These are phyloP conservation scores for Pogonophryne albipinna DNA, from an alignment of 2,797 vertebrate species.

Conservation along the genomic window DNA sequence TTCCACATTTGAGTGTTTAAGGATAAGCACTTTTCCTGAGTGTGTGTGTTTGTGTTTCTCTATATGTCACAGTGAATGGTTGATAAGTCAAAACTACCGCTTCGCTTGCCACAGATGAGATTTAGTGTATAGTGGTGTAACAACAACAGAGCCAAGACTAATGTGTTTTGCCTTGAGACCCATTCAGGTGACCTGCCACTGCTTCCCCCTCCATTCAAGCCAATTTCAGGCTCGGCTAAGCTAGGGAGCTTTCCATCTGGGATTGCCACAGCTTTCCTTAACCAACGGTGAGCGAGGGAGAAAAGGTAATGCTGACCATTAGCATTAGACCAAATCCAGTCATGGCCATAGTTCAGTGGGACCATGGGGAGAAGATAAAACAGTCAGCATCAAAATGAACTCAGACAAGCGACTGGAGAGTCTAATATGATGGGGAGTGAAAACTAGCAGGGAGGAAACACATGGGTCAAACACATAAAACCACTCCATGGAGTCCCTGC, in stretches of 20 bases:
- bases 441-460: neutral
- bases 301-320: slow-evolving; percentile 51
- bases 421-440: slow-evolving; percentile 5
- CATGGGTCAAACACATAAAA: slow-evolving; percentile 4
- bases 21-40: neutral
- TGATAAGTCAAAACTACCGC: slow-evolving; percentile 64
- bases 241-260: slow-evolving; percentile 51
- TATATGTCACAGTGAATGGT: slow-evolving; percentile 55
- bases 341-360: slow-evolving; percentile 25
- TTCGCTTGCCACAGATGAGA: slow-evolving; percentile 64
- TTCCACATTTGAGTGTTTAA: neutral
- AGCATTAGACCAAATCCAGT: slow-evolving; percentile 40
- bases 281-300: slow-evolving; percentile 35
- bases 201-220: slow-evolving; percentile 72
- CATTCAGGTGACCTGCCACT: slow-evolving; percentile 73
- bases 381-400: slow-evolving; percentile 12
- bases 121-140: slow-evolving; percentile 51
- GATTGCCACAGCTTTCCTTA: slow-evolving; percentile 65
- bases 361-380: slow-evolving; percentile 13
- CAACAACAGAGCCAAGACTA: slow-evolving; percentile 66
- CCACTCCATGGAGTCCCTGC: neutral
- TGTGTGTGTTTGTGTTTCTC: slow-evolving; percentile 22
- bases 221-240: slow-evolving; percentile 83
- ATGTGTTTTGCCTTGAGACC: slow-evolving; percentile 78
- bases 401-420: slow-evolving; percentile 17